Evolutionary conservation across 1,140 invertebrate species (phyloP).

Genomic region (Asobara japonica): DNA sequence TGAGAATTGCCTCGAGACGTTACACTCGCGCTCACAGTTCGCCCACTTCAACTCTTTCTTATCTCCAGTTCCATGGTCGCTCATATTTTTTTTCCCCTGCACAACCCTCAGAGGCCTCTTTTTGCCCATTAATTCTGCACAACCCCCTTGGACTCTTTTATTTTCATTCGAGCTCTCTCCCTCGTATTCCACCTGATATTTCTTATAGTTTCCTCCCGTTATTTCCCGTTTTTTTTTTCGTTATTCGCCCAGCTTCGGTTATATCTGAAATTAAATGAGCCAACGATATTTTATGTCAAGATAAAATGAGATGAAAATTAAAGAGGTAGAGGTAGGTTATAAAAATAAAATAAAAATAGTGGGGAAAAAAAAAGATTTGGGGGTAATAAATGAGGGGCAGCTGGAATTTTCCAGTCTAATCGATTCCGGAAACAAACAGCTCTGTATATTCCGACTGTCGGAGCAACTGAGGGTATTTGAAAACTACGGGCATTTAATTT

Average conservation of each 20-base stretch:
- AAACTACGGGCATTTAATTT: constrained; percentile 33
- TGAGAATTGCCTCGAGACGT: constrained; percentile 16
- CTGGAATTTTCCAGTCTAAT: constrained; percentile 29
- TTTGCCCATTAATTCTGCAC: constrained; percentile 22
- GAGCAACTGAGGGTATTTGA: constrained; percentile 1
- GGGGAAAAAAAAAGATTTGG: constrained; percentile 4
- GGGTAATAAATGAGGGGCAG: not conserved
- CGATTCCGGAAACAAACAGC: constrained; percentile 36
- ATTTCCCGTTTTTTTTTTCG: not conserved
- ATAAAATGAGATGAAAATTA: constrained; percentile 7
- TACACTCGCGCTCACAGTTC: not conserved
- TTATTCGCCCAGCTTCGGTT: not conserved
- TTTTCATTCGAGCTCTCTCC: no score
- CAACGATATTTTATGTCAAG: not conserved
- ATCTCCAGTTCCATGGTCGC: constrained; percentile 27
- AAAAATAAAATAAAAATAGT: no score
- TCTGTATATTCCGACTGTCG: not conserved
- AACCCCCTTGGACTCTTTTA: not conserved
- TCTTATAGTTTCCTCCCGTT: not conserved
- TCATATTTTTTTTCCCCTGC: constrained; percentile 1
- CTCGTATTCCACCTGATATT: no score
- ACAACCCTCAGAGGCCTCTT: not conserved
- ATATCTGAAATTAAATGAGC: constrained; percentile 9
- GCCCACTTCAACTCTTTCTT: constrained; percentile 18
- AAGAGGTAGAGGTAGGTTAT: no score